These are phyloP conservation scores for Gila orcuttii DNA, from an alignment of 2,113 vertebrate genomes.

Conservation along the genomic window DNA sequence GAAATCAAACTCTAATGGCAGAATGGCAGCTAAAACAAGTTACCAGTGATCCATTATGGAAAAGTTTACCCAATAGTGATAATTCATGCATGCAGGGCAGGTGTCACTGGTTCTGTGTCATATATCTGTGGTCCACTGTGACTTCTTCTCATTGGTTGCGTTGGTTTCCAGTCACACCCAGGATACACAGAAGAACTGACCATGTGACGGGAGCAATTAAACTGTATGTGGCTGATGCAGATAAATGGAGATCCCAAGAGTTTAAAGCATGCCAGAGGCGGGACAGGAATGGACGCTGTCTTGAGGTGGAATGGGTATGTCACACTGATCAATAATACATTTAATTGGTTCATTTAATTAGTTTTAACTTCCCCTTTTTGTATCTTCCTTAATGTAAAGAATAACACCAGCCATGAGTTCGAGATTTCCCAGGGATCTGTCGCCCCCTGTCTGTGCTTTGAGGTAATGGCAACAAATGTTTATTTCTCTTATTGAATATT, in stretches of 20 bases:
- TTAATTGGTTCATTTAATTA: background rate
- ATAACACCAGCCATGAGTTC: conserved; percentile 50
- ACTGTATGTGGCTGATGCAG: conserved; percentile 54
- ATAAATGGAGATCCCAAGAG: conserved; percentile 34
- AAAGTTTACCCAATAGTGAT: background rate
- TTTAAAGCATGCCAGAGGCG: conserved; percentile 52
- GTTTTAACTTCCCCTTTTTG: conserved; percentile 29
- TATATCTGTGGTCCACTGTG: background rate
- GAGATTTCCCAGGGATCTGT: conserved; percentile 57
- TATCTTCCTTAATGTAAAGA: conserved; percentile 46
- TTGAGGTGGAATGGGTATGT: conserved; percentile 47
- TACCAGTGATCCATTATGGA: background rate
- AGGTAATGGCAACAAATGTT: conserved; percentile 59
- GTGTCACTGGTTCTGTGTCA: background rate
- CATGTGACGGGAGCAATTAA: conserved; percentile 37
- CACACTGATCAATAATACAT: background rate
- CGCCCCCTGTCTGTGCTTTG: conserved; percentile 73
- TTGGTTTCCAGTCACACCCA: conserved; percentile 62
- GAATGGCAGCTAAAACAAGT: background rate
- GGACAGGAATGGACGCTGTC: conserved; percentile 49
- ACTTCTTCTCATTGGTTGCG: background rate
- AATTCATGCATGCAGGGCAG: background rate
- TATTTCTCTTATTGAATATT: background rate
- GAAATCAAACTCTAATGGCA: background rate
- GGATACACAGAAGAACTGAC: conserved; percentile 52